Conservation (phyloP, 2,113 vertebrate species). For the Rhineura floridana region DNA sequence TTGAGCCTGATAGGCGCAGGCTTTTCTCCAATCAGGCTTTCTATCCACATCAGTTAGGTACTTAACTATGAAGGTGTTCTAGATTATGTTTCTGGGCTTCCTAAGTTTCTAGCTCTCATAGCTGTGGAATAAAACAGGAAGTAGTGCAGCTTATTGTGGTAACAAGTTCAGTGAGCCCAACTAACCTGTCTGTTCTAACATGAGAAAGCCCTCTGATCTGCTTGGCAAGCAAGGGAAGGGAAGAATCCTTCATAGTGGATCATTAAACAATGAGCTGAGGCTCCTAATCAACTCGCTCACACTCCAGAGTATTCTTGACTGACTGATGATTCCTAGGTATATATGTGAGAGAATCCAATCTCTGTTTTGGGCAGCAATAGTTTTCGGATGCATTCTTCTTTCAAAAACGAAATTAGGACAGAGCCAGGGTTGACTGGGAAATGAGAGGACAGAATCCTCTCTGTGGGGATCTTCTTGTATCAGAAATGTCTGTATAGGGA, state of each 20-base stretch:
- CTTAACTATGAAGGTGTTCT: slow-evolving; percentile 68
- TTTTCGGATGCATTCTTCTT: rapidly evolving
- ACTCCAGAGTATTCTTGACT: not conserved
- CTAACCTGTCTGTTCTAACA: not conserved
- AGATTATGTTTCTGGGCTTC: slow-evolving; percentile 19
- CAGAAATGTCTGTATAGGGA: not conserved
- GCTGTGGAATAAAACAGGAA: not conserved
- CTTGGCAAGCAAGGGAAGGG: not conserved
- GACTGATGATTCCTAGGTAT: not conserved
- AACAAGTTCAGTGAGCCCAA: not conserved
- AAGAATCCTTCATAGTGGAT: not conserved
- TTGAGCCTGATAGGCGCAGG: slow-evolving; percentile 45
- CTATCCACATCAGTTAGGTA: slow-evolving; percentile 74
- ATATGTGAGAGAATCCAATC: not conserved
- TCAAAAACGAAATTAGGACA: not conserved
- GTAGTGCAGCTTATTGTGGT: not conserved
- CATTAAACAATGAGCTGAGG: not conserved
- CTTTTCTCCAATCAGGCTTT: slow-evolving; percentile 72
- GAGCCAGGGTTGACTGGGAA: not conserved
- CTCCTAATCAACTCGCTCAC: not conserved
- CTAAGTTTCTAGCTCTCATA: not conserved
- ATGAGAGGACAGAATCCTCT: not conserved
- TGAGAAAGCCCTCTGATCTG: not conserved
- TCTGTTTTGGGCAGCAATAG: not conserved
- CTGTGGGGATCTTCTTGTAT: not conserved